These are phyloP conservation scores for Ophonus ardosiacus DNA, from an alignment of 2,888 invertebrate species.

Conservation along the genomic window DNA sequence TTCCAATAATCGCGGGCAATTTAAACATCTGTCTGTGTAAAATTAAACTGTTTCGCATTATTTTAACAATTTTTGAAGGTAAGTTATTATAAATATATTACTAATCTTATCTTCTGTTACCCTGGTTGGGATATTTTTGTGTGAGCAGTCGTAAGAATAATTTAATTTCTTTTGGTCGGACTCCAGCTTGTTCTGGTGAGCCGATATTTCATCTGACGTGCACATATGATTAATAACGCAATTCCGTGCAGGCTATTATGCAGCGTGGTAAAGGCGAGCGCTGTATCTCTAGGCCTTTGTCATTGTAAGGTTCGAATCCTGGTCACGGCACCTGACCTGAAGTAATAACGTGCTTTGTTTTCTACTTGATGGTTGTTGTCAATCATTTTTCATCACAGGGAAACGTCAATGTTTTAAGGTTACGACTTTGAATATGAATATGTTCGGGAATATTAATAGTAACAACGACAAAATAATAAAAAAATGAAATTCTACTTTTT, in stretches of 20 bases:
- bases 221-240: conserved; percentile 63
- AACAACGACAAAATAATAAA: background rate
- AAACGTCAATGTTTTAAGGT: background rate
- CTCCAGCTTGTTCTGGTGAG: conserved; percentile 14
- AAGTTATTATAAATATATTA: too few species aligned
- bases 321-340: conserved; percentile 34
- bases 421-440: background rate
- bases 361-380: conserved; percentile 21
- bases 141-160: conserved; percentile 30
- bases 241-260: conserved; percentile 61
- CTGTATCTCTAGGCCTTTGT: conserved; percentile 22
- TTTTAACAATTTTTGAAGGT: too few species aligned
- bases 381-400: conserved; percentile 27
- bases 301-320: conserved; percentile 54
- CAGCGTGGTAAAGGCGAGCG: conserved; percentile 3
- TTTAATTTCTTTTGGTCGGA: conserved; percentile 35
- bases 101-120: too few species aligned
- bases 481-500: background rate
- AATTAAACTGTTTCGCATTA: too few species aligned
- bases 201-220: conserved; percentile 60
- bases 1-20: too few species aligned
- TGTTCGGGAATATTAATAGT: background rate
- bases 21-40: too few species aligned
- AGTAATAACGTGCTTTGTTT: conserved; percentile 29
- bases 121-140: background rate